Percentiles rank a stretch among this genome's conserved stretches.
Evolutionary conservation across 2,797 vertebrate genomes (phyloP).

Genomic region (Acanthiza pusilla): DNA sequence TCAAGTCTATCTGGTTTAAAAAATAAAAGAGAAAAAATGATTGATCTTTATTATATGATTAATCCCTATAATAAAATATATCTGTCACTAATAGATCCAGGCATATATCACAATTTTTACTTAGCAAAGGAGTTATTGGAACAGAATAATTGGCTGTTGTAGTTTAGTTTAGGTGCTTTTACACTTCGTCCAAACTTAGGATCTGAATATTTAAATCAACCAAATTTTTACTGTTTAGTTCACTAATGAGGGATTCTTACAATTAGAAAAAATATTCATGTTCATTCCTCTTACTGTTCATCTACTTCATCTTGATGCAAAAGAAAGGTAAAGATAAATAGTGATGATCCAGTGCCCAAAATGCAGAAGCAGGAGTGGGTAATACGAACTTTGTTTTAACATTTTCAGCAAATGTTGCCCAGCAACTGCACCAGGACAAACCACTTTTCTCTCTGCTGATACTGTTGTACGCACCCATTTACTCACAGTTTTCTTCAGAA

Average conservation of each 20-base stretch:
- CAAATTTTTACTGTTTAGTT: background rate
- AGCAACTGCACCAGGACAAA: background rate
- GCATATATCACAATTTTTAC: slow-evolving; percentile 20
- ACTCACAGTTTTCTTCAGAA: background rate
- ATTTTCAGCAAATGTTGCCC: background rate
- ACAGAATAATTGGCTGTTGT: slow-evolving; percentile 8
- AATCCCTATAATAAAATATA: slow-evolving; percentile 18
- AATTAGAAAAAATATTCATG: background rate
- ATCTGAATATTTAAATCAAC: background rate
- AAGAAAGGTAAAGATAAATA: background rate
- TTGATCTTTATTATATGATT: slow-evolving; percentile 55
- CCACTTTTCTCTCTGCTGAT: background rate
- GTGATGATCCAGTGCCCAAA: background rate
- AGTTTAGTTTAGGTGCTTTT: background rate
- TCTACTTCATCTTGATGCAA: background rate
- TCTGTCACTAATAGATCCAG: slow-evolving; percentile 44
- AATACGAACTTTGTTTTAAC: background rate
- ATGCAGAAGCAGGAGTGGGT: background rate
- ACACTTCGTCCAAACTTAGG: background rate
- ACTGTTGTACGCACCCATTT: background rate
- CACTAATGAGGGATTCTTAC: background rate
- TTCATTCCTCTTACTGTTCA: background rate
- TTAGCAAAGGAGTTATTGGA: background rate
- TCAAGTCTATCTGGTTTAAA: background rate
- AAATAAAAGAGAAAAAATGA: slow-evolving; percentile 18